These are phyloP conservation scores for Agonum fuliginosum DNA, from an alignment of 2,888 invertebrate species.

Conservation along the genomic window DNA sequence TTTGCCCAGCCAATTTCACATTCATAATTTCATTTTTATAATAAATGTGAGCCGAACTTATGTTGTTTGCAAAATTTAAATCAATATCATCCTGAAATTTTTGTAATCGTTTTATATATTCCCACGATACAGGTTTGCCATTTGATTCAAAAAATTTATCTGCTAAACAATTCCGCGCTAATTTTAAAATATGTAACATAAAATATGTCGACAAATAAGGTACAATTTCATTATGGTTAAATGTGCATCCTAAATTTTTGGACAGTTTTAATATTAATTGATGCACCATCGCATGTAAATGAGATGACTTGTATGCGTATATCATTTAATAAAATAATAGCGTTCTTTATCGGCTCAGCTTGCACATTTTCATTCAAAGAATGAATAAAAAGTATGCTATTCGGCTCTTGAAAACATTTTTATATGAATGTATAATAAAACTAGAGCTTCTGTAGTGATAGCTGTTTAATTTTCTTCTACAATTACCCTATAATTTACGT, in stretches of 20 bases:
- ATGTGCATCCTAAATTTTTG: conserved; percentile 36
- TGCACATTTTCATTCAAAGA: background rate
- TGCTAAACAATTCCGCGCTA: background rate
- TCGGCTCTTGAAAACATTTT: background rate
- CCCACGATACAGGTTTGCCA: background rate
- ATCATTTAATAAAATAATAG: background rate
- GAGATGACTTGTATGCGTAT: background rate
- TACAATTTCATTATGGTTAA: too few relatives aligned
- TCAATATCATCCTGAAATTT: conserved; percentile 5
- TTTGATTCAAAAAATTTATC: conserved; percentile 5
- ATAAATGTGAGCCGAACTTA: conserved; percentile 12
- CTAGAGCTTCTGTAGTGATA: conserved; percentile 18
- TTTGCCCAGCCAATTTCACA: conserved; percentile 64
- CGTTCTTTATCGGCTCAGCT: background rate
- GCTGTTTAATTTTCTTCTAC: background rate
- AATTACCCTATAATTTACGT: background rate
- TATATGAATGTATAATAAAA: conserved; percentile 11
- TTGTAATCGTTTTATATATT: background rate
- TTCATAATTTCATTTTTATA: conserved; percentile 50
- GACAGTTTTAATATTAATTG: conserved; percentile 3
- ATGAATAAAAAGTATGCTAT: conserved; percentile 15
- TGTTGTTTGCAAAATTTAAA: conserved; percentile 14
- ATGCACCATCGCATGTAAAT: conserved; percentile 9
- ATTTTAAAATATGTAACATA: conserved; percentile 4
- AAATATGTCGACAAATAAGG: background rate